Evolutionary conservation across 2,888 invertebrate genomes (phyloP), one percentile per base, ranked within the genome.

Genomic region (Meganola albula): DNA sequence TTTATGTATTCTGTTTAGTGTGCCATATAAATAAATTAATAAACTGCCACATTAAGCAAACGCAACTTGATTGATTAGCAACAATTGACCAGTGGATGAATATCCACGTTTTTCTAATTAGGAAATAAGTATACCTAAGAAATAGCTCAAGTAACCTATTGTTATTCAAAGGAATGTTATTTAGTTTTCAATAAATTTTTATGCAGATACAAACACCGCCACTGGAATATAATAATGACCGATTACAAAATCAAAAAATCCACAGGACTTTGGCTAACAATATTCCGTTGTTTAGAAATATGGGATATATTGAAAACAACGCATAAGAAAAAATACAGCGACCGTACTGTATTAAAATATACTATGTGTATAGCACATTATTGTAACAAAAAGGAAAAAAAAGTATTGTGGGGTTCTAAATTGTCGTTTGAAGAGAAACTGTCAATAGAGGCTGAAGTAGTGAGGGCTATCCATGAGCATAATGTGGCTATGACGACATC

Each of bases 211-310:
- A 74, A 68, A 49, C 77, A 78, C 34, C 72, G 82, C 1, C 63
- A 61, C 13, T 84, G 83, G 84, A 70, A 66, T 27, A 71, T 77
- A 62, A 78, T 82, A 38, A 24, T 80, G 4, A 71, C 64, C 39
- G 79, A 82, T 35, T 60, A 73, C 36, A 65, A 70, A 31, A 56
- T 57, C 20, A 63, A 59, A 25, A 73, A 63, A 30, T 34, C 51
- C 12, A 48, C 53, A 3, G 63, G 67, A 0, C 44, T 79, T 1
- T 84, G 83, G 83, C 53, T 84, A 5, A 63, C 61, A 1, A 52
- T 67, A 1, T 43, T 53, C 11, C 68, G 74, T 1, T 63, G 73
- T 21, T 36, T 82, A 3, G 79, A 83, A 56, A 74, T 83, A 25
- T 82, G 79, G 79, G 59, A 75, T 21, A 60, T 71, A 18, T 31